Conservation (phyloP, 2,113 vertebrate genomes). For the Canis aureus region DNA sequence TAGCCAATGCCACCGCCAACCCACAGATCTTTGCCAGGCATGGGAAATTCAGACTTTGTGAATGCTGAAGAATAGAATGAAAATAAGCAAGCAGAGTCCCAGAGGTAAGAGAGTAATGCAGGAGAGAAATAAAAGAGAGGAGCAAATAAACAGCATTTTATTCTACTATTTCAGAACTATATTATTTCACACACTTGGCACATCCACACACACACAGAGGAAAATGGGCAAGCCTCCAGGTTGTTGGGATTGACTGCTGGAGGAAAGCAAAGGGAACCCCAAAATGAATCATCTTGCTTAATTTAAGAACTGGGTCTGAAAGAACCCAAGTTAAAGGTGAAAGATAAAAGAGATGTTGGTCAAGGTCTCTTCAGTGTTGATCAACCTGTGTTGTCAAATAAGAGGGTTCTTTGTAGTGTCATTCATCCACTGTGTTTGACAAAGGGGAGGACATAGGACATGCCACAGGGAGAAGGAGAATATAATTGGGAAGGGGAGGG, state of each 20-base stretch:
- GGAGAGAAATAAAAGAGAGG: neutral
- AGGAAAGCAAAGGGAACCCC: neutral
- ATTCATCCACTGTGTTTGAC: neutral
- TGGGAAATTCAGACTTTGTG: neutral
- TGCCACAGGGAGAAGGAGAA: neutral
- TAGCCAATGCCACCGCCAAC: neutral
- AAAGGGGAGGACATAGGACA: neutral
- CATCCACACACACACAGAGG: neutral
- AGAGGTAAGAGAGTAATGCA: neutral
- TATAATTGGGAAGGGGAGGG: neutral
- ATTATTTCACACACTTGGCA: neutral
- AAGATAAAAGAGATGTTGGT: neutral
- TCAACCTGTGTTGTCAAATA: conserved; percentile 19
- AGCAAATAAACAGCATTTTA: neutral
- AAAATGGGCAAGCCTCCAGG: neutral
- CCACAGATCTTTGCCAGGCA: neutral
- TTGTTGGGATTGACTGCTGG: neutral
- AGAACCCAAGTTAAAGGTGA: conserved; percentile 40
- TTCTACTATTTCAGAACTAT: neutral
- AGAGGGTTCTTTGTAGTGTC: neutral
- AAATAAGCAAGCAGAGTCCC: neutral
- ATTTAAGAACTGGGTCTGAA: neutral
- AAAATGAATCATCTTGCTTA: neutral
- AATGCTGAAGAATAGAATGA: neutral
- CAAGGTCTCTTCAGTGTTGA: conserved; percentile 53